phyloP scores from a whole-genome alignment of 2,797 vertebrate species.

The Apogon hyalosoma region DNA sequence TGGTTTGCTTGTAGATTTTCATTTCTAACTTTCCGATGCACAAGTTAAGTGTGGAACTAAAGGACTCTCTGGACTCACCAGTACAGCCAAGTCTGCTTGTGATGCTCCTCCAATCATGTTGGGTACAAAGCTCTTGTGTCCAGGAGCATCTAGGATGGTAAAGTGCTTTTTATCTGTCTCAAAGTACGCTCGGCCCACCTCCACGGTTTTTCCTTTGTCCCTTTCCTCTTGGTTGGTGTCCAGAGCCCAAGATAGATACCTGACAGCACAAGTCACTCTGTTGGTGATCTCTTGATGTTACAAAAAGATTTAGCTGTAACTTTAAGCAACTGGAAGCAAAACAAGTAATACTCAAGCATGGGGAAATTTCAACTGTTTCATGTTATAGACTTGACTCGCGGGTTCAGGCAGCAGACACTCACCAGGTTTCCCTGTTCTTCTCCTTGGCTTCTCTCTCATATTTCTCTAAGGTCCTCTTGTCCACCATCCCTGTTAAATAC shows the following conservation, averaged over 20 bases:
- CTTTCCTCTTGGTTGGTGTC: slow-evolving; percentile 99
- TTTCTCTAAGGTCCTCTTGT: slow-evolving; percentile 98
- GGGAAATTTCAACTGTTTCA: no score
- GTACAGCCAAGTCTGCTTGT: slow-evolving; percentile 96
- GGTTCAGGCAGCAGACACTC: slow-evolving; percentile 43
- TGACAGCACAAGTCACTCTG: slow-evolving; percentile 50
- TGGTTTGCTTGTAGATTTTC: slow-evolving; percentile 59
- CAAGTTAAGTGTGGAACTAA: no score
- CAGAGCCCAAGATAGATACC: slow-evolving; percentile 99
- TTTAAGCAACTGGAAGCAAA: no score
- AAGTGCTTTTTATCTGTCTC: slow-evolving; percentile 99
- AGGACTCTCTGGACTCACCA: slow-evolving; percentile 80
- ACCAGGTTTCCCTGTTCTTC: slow-evolving; percentile 99
- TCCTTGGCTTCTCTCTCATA: slow-evolving; percentile 99
- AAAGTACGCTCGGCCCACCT: slow-evolving; percentile 98
- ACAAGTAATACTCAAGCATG: no score
- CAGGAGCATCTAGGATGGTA: slow-evolving; percentile 97
- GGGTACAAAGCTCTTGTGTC: slow-evolving; percentile 99
- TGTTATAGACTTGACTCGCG: no score
- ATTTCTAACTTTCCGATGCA: no score
- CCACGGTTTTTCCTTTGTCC: slow-evolving; percentile 99
- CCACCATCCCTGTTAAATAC: slow-evolving; percentile 99
- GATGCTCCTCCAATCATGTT: slow-evolving; percentile 99
- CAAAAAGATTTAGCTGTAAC: no score
- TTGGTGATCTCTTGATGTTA: not conserved